phyloP scores from a whole-genome alignment of 2,797 vertebrate species.

The Lutjanus campechanus region DNA sequence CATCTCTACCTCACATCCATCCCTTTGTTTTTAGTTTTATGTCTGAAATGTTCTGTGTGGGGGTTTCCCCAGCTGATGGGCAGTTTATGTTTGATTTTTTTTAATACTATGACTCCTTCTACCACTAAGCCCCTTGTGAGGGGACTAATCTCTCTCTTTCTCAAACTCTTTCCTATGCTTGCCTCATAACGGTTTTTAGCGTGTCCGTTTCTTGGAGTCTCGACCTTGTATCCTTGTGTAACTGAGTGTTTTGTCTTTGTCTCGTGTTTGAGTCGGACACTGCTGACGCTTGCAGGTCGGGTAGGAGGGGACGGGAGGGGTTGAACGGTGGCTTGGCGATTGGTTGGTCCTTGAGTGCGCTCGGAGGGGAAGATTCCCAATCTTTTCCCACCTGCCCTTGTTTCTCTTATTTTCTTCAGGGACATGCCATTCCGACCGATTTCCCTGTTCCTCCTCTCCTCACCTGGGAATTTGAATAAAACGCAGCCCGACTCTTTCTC shows the following conservation, averaged over 20 bases:
- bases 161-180: constrained; percentile 69
- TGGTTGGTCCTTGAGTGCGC: constrained; percentile 41
- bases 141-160: constrained; percentile 48
- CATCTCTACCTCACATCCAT: constrained; percentile 87
- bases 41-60: constrained; percentile 30
- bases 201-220: constrained; percentile 77
- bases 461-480: constrained; percentile 42
- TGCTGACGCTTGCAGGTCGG: constrained; percentile 60
- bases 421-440: constrained; percentile 32
- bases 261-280: constrained; percentile 79
- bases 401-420: constrained; percentile 49
- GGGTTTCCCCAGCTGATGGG: constrained; percentile 34
- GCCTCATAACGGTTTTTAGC: constrained; percentile 72
- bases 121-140: constrained; percentile 15
- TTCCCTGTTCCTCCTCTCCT: constrained; percentile 46
- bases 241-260: constrained; percentile 82
- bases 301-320: constrained; percentile 18
- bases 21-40: constrained; percentile 35
- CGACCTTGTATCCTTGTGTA: constrained; percentile 77
- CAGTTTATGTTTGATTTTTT: constrained; percentile 20
- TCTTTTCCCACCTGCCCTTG: constrained; percentile 44
- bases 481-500: constrained; percentile 44
- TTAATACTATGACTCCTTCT: constrained; percentile 40
- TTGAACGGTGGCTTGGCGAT: constrained; percentile 5
- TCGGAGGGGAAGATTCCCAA: constrained; percentile 33